Evolutionary conservation across 2,888 invertebrate genomes (phyloP), one percentile per base, ranked within the genome.

Genomic region (Calephelis perditalis): DNA sequence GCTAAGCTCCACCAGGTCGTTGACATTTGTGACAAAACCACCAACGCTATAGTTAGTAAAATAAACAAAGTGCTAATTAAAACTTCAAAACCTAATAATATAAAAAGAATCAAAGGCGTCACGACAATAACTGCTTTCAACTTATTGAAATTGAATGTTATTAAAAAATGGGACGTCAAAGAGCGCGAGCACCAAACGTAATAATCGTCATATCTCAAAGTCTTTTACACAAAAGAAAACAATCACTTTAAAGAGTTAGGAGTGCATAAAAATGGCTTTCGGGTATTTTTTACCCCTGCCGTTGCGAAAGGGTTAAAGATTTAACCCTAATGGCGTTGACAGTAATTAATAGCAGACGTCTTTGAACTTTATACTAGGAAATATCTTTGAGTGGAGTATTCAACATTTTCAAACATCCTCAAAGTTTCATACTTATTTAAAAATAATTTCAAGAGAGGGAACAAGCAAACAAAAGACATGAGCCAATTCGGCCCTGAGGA

Each of bases 201-300:
- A 86, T 84, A 84, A 84, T 81, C 77, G 76, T 76, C 78, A 87
- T 88, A 85, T 82, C 81, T 88, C 87, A 86, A 82, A 82, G 87
- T 82, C 84, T 69, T 70, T 65, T 75, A 71, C 71, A 75, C 72
- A 76, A 82, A 86, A 82, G 82, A 82, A 86, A 89, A 88, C 87
- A 88, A 88, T 87, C 84, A 84, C 77, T 86, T 79, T 76, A 82
- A 84, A 79, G 81, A 82, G 80, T 79, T 80, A 76, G 70, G 77
- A 77, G 81, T 77, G 83, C 81, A 80, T 79, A 74, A 83, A 83
- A 86, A 83, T 80, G 71, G 78, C 83, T 78, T 71, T 57, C 65
- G 81, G 82, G 74, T 76, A 78, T 82, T 82, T 79, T 79, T 79
- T 73, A 70, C 76, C 74, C 73, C 71, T 62, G 58, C 63, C 63